These are phyloP conservation scores for Cataglyphis hispanica DNA, from an alignment of 1,140 invertebrate species.

Conservation along the genomic window DNA sequence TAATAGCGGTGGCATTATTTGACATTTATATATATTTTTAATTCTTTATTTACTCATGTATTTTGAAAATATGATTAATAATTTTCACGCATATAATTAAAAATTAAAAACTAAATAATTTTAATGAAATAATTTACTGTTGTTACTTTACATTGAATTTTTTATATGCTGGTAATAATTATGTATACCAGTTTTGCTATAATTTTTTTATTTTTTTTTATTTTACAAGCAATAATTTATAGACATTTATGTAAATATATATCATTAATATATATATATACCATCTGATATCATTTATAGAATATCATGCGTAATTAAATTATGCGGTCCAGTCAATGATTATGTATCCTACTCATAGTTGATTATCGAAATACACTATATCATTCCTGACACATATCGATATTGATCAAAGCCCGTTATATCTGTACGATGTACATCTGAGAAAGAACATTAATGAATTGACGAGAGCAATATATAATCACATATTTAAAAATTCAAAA, in stretches of 20 bases:
- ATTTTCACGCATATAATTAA: not conserved
- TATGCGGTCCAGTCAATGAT: not conserved
- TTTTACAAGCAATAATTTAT: not conserved
- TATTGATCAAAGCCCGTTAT: conserved; percentile 33
- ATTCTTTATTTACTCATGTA: not conserved
- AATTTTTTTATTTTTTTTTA: not conserved
- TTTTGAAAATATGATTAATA: not conserved
- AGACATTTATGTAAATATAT: not conserved
- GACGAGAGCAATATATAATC: not conserved
- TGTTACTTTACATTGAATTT: not conserved
- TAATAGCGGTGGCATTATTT: not conserved
- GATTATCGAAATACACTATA: conserved; percentile 46
- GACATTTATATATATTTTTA: not conserved
- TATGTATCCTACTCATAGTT: conserved; percentile 16
- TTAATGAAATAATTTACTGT: not conserved
- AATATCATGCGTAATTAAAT: conserved; percentile 43
- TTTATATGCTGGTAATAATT: not conserved
- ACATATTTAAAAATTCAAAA: conserved; percentile 25
- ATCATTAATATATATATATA: not conserved
- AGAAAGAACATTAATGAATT: conserved; percentile 50
- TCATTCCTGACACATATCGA: conserved; percentile 6
- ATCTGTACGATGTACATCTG: not conserved
- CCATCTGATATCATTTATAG: not conserved
- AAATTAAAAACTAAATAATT: not conserved
- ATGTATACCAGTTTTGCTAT: not conserved